phyloP scores from a whole-genome alignment of 2,888 invertebrate genomes.

The Agonum fuliginosum region DNA sequence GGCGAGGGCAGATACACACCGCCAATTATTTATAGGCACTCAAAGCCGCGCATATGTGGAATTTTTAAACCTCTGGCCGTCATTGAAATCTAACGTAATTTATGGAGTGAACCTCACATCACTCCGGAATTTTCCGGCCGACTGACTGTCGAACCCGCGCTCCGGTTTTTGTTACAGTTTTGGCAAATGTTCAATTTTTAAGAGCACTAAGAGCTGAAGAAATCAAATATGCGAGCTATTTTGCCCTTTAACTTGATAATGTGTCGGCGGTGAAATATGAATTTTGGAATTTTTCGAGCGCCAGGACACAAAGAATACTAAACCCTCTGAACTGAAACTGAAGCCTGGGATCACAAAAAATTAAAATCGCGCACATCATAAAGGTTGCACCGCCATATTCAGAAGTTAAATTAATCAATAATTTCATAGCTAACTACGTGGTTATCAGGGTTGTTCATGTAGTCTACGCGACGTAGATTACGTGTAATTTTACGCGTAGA shows the following conservation, averaged over 20 bases:
- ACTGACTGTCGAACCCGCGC: constrained; percentile 17
- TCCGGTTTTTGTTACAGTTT: constrained; percentile 32
- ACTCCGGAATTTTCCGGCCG: constrained; percentile 33
- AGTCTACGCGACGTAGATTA: too few species aligned
- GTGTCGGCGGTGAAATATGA: too few species aligned
- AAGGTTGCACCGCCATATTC: too few species aligned
- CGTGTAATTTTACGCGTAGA: too few species aligned
- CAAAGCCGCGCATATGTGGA: constrained; percentile 53
- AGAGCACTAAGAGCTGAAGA: constrained; percentile 1
- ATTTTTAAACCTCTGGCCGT: constrained; percentile 47
- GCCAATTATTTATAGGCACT: constrained; percentile 55
- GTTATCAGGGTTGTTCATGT: too few species aligned
- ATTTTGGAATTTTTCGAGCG: too few species aligned
- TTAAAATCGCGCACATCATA: too few species aligned
- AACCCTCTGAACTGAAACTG: too few species aligned
- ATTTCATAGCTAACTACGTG: too few species aligned
- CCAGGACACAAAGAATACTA: too few species aligned
- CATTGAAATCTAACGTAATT: constrained; percentile 56
- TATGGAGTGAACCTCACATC: constrained; percentile 30
- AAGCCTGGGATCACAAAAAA: too few species aligned
- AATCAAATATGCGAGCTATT: constrained; percentile 18
- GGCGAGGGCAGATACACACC: constrained; percentile 46
- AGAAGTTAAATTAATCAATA: too few species aligned
- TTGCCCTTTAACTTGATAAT: neutral
- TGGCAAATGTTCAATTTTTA: constrained; percentile 33